Base-by-base conservation (phyloP, 2,797 vertebrate species). In the Spinus pinus region DNA sequence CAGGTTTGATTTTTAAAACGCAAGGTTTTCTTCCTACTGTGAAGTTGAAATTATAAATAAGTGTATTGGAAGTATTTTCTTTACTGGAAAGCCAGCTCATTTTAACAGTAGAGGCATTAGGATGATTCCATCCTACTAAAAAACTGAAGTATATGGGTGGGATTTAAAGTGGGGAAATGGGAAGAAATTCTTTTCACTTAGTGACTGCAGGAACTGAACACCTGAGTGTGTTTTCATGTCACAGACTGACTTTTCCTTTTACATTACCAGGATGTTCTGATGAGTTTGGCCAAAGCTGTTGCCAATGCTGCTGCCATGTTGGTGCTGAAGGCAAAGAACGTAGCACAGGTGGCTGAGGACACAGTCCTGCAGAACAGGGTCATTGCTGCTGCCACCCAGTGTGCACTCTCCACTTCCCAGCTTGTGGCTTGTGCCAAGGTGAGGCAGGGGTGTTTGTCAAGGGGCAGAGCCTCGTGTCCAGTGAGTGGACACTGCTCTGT, bases 341-440 rank as follows among this genome's bases (percentile, higher is more conserved):
- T 99, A 35, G 99, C 99, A 9, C 99, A 99, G 97, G 99, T 99
- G 69, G 98, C 99, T 0, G 99, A 99, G 96, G 99, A 99, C 92
- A 98, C 98, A 0, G 98, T 98, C 22, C 98, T 99, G 81, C 99
- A 99, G 98, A 99, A 99, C 98, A 98, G 99, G 30, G 99, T 99
- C 95, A 99, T 99, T 30, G 99, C 99, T 33, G 99, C 99, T 11
- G 99, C 99, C 53, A 99, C 99, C 7, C 99, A 99, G 94, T 99
- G 99, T 12, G 99, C 99, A 6, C 99, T 99, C 47, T 99, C 99
- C 80, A 99, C 99, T 72, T 99, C 99, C 8, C 99, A 99, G 98
- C 98, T 99, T 14, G 99, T 99, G 72, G 99, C 99, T 14, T 99
- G 99, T 95, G 99, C 99, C 14, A 99, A 99, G 99, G 99, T 99